Evolutionary conservation across 1,140 invertebrate species (phyloP).

Genomic region (Meteorus sp.): DNA sequence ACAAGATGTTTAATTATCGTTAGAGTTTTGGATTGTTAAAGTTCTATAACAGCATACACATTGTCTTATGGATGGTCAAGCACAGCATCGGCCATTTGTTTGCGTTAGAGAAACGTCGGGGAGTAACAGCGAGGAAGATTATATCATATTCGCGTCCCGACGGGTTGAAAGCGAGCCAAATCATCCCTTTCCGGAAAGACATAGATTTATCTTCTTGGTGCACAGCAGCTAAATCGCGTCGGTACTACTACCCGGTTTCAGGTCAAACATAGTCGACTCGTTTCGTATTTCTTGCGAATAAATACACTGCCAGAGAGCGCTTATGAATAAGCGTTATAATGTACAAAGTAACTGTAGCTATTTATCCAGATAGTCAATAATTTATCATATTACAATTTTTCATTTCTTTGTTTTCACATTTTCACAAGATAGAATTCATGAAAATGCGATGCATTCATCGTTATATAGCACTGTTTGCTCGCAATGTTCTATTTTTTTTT

Average conservation of each 20-base stretch:
- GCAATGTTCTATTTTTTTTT: too few relatives aligned
- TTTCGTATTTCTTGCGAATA: neutral
- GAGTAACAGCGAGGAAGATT: constrained; percentile 9
- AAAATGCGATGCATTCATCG: too few relatives aligned
- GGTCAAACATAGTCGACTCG: constrained; percentile 8
- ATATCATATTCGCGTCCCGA: constrained; percentile 18
- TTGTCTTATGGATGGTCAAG: constrained; percentile 13
- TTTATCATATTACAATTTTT: too few relatives aligned
- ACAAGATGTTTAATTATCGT: neutral
- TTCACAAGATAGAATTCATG: too few relatives aligned
- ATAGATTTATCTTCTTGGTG: constrained; percentile 20
- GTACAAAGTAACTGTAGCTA: too few relatives aligned
- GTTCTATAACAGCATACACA: neutral
- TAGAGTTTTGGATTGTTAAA: neutral
- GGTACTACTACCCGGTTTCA: neutral
- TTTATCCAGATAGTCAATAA: neutral
- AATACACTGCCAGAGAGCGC: neutral
- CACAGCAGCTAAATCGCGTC: too few relatives aligned
- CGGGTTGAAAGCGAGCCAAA: constrained; percentile 27
- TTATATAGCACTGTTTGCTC: neutral
- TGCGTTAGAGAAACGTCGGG: constrained; percentile 3
- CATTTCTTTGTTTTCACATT: too few relatives aligned
- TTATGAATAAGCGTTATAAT: neutral
- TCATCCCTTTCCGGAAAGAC: constrained; percentile 25
- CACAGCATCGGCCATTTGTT: constrained; percentile 8